Base-by-base conservation (phyloP, 2,797 vertebrate genomes). In the Triplophysa yarkandensis region DNA sequence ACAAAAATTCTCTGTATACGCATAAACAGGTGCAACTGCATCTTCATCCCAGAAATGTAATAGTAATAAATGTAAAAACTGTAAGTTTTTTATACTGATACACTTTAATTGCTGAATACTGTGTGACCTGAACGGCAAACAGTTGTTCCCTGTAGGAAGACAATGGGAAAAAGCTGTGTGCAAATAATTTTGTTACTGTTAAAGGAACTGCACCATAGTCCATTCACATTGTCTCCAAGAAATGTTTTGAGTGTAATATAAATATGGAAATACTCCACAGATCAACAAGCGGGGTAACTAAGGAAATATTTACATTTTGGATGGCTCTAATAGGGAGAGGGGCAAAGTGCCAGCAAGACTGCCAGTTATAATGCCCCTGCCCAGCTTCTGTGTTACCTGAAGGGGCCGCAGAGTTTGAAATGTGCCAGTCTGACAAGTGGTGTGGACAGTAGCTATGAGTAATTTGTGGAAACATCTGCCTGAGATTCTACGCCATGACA, bases 271-370 rank as follows among this genome's bases (percentile, higher is more conserved):
- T 76, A 74, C 81, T 85, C 69, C 23, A 41, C 25, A 46, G 67
- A 78, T 76, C 78, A 85, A 81, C 83, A 79, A 58, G 77, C 67
- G 32, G 43, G 68, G 83, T 84, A 80, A 82, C 81, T 67, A 85
- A 64, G 83, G 77, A 85, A 85, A 85, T 84, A 80, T 86, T 86
- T 85, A 84, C 76, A 83, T 52, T 52, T 55, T 68, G 64, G 57
- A 66, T 60, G 74, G 64, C 77, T 76, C 68, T 83, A 84, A 82
- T 80, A 83, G 80, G 78, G 63, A 52, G 32, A 48, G 79, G 60
- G 85, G 80, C 77, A 77, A 9, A 1, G 62, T 80, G 82, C 81
- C 82, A 85, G 63, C 60, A 19, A 27, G n/a, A 13, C 60, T 52
- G 32, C 75, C 74, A 79, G 74, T 76, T 79, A 55, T 63, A 44